Percentiles rank a stretch among this genome's conserved stretches.
phyloP scores from a whole-genome alignment of 1,140 invertebrate genomes.

The Pomacea maculata region DNA sequence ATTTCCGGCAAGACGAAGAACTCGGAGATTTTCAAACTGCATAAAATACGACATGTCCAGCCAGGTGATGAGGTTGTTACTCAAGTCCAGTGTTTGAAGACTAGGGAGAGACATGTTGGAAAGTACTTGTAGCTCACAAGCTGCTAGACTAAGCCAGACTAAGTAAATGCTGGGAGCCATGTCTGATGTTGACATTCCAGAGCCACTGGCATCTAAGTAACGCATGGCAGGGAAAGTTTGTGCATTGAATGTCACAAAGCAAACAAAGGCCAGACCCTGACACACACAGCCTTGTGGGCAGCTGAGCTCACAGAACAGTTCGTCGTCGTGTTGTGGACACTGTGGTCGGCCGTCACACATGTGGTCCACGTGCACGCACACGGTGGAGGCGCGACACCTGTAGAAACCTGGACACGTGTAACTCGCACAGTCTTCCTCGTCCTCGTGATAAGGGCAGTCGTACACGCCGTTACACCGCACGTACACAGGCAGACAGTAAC shows the following conservation, averaged over 20 bases:
- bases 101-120: background rate
- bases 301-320: constrained; percentile 15
- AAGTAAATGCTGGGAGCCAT: background rate
- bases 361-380: constrained; percentile 7
- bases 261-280: background rate
- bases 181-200: background rate
- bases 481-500: background rate
- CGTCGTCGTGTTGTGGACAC: constrained; percentile 23
- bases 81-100: constrained; percentile 8
- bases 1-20: constrained; percentile 10
- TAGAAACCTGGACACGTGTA: constrained; percentile 23
- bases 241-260: background rate
- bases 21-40: constrained; percentile 2
- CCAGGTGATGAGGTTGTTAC: constrained; percentile 4
- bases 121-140: background rate
- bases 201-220: background rate
- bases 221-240: background rate
- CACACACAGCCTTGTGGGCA: constrained; percentile 34
- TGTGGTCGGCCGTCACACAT: constrained; percentile 13
- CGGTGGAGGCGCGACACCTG: constrained; percentile 3
- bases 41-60: background rate
- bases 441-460: background rate
- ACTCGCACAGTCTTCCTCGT: background rate
- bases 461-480: constrained; percentile 11
- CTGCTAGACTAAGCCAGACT: background rate